phyloP scores from a whole-genome alignment of 2,797 vertebrate genomes.

The Orestias chungarensis region DNA sequence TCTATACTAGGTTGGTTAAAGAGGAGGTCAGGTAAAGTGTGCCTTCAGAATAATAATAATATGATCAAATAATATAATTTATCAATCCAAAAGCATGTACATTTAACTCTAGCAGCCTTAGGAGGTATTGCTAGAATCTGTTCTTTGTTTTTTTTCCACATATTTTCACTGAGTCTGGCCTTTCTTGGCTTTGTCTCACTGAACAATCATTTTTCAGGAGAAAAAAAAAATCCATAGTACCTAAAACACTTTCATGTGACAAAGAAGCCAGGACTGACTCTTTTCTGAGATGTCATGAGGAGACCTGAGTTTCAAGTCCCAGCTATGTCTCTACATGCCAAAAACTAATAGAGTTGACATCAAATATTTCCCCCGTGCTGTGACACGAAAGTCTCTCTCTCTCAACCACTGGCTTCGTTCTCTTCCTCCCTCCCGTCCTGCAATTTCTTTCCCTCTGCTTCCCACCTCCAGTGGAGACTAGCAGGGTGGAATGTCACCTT shows the following conservation, averaged over 20 bases:
- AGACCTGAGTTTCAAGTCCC: conserved; percentile 29
- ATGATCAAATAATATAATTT: too few species aligned
- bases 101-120: not conserved
- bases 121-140: not conserved
- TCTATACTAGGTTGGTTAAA: too few species aligned
- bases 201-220: not conserved
- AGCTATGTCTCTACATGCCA: conserved; percentile 51
- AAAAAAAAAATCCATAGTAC: not conserved
- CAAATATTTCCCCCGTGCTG: conserved; percentile 64
- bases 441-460: conserved; percentile 18
- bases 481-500: conserved; percentile 69
- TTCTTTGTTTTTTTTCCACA: not conserved
- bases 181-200: not conserved
- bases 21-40: too few species aligned
- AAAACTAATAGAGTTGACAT: conserved; percentile 67
- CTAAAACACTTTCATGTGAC: conserved; percentile 5
- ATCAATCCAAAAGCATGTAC: too few species aligned
- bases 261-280: conserved; percentile 14
- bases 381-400: conserved; percentile 28
- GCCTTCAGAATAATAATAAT: too few species aligned
- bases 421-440: conserved; percentile 8
- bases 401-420: conserved; percentile 33
- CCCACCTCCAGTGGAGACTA: conserved; percentile 46
- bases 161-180: not conserved
- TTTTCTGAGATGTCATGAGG: conserved; percentile 27